These are phyloP conservation scores for Galaxias olidus DNA, from an alignment of 2,797 vertebrate genomes.

Conservation along the genomic window DNA sequence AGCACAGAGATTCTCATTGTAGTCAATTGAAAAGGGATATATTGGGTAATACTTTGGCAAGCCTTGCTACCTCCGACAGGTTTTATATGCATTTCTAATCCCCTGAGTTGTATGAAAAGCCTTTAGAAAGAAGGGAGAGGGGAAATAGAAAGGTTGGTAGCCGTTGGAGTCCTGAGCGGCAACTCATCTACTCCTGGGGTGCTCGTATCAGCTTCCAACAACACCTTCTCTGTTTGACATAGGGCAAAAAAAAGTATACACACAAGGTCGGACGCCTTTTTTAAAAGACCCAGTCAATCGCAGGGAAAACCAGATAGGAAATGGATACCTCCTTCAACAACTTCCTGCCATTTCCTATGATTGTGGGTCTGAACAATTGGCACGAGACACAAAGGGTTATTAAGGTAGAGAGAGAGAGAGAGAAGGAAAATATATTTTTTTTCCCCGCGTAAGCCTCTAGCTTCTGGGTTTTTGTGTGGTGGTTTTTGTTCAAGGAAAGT, in stretches of 20 bases:
- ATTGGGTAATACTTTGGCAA: constrained; percentile 42
- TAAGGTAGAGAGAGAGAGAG: constrained; percentile 34
- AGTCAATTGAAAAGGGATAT: constrained; percentile 41
- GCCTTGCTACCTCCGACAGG: constrained; percentile 40
- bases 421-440: constrained; percentile 23
- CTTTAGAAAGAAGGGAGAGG: constrained; percentile 17
- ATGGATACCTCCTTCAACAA: constrained; percentile 79
- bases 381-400: constrained; percentile 43
- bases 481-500: background rate
- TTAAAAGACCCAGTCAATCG: constrained; percentile 56
- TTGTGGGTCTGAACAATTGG: constrained; percentile 56
- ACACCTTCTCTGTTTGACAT: constrained; percentile 44
- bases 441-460: background rate
- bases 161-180: constrained; percentile 25
- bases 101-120: constrained; percentile 39
- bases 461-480: background rate
- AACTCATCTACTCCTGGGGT: constrained; percentile 28
- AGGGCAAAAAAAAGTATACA: constrained; percentile 12
- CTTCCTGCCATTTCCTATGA: constrained; percentile 82
- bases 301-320: constrained; percentile 80
- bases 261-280: constrained; percentile 55
- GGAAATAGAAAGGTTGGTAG: constrained; percentile 10
- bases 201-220: constrained; percentile 51
- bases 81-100: constrained; percentile 57
- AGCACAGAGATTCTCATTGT: constrained; percentile 39